Evolutionary conservation across 2,797 vertebrate species (phyloP), one percentile per base, ranked within the genome.

Genomic region (Hypotaenidia okinawae): DNA sequence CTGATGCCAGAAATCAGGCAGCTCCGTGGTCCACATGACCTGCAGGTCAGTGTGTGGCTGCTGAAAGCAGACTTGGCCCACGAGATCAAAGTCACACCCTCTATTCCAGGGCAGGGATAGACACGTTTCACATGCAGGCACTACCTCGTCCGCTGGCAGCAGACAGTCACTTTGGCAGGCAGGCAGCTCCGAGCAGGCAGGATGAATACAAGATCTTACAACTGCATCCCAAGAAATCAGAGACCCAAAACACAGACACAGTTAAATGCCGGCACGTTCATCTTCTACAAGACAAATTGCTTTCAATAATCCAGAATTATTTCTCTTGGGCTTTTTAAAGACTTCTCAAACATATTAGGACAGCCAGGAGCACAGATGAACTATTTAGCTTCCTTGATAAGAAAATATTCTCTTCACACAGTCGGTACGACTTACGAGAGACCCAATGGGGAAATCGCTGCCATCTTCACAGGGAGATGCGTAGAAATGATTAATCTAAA

Each of bases 311-410:
- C 87, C 68, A 57, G 87, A 95, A 93, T 95, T 94, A 94, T 86
- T 96, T 96, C 96, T 96, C 90, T 33, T 5, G 64, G 93, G 94
- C 83, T 93, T 96, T 95, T 84, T 91, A 93, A 96, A 96, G 93
- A 96, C 87, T 97, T 86, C 76, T 95, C 89, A 95, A 92, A 92
- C 70, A 55, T 70, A 87, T 73, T 82, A 95, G 91, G 94, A 92
- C 83, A 97, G 87, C 84, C 84, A 87, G 90, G 67, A 88, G 85
- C 87, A 76, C 69, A 86, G 93, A 95, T 69, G 76, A 95, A 92
- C 79, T 91, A 94, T 79, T 94, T 82, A 84, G 89, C 64, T 91
- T 92, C 73, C 59, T 64, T 70, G 69, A 93, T 85, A 89, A 68
- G 82, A 92, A 95, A 92, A 94, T 86, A 94, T 54, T 94, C 92